Evolutionary conservation across 2,888 invertebrate species (phyloP), one percentile per base, ranked within the genome.

Genomic region (Agrochola lota): DNA sequence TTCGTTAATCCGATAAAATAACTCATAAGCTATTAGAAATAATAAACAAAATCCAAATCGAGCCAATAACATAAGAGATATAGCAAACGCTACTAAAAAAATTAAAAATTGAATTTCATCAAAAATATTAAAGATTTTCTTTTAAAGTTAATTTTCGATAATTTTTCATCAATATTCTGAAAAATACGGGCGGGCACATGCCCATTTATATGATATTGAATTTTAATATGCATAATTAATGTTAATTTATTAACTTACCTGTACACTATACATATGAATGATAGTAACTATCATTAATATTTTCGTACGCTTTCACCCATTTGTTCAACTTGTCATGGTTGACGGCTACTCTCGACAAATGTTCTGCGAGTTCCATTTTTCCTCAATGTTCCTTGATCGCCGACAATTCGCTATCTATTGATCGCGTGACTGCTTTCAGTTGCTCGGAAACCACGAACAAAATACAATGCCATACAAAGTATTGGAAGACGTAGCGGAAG

Each of bases 371-470:
- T 59, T 23, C 52, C 2, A 20, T 6, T 59, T n/a, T 46, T n/a
- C 7, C 35, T 17, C 20, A n/a, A 12, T n/a, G 57, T 26, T 9
- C 35, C 8, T 0, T 67, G 2, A 70, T 49, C 23, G 26, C 23
- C 9, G 64, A 55, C 57, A 87, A 63, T 26, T 86, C 84, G 0
- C 55, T 63, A n/a, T 88, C 81, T 74, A 90, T 85, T 7, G 83
- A 88, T 59, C 88, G 80, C 2, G 83, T 87, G 4, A 92, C 84
- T 40, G 81, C 80, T 49, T 40, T 40, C 7, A 40, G 40, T 84
- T 93, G 93, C 26, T 91, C 88, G 64, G 90, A 87, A 49, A 92
- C 80, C 9, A 91, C 77, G 17, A 71, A 83, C 2, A 92, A 75
- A 59, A 90, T 77, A 71, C 78, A 82, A 71, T 83, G 84, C 7